Evolutionary conservation across 2,888 invertebrate species (phyloP), one percentile per base, ranked within the genome.

Genomic region (Sthenelais limicola): DNA sequence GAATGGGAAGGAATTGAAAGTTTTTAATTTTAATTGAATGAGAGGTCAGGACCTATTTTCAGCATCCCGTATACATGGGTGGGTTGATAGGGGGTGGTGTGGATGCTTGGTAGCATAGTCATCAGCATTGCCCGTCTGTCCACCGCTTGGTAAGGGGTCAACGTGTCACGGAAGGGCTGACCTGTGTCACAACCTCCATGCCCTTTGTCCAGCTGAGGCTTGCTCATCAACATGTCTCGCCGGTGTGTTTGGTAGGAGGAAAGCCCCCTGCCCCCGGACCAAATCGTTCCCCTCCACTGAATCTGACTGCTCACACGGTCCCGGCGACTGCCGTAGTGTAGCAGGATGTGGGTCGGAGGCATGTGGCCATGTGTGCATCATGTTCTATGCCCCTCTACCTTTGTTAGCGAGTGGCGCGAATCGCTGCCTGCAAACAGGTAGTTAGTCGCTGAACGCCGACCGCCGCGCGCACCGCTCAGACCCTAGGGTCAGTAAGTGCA

Each of bases 141-240:
- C 62, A 62, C 35, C 43, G 62, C 35, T 43, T 33, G 62, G 38
- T 24, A 43, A 62, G 38, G 62, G 62, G 62, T 62, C 62, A 62
- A 35, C 21, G 62, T 62, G 62, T 62, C 62, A 58, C 9, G 26
- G 54, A 15, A 43, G 62, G 62, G 62, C 21, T 62, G 62, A 62
- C 62, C 62, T 35, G 43, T 62, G 62, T 62, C 62, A 62, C 62
- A 62, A 62, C 62, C 62, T n/a, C 62, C 62, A 62, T 38, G 62
- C 18, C 62, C 62, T 62, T 62, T 62, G 62, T 62, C 62, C 62
- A 38, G 35, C 43, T 35, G 62, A 62, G 62, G 62, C 62, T 28
- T 62, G 62, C 62, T 62, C 62, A 62, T 62, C 62, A 62, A 62
- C 62, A 62, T 62, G 62, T 62, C 62, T 62, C 62, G 12, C 52